Evolutionary conservation across 2,888 invertebrate genomes (phyloP), one percentile per base, ranked within the genome.

Genomic region (Ennomos erosarius): DNA sequence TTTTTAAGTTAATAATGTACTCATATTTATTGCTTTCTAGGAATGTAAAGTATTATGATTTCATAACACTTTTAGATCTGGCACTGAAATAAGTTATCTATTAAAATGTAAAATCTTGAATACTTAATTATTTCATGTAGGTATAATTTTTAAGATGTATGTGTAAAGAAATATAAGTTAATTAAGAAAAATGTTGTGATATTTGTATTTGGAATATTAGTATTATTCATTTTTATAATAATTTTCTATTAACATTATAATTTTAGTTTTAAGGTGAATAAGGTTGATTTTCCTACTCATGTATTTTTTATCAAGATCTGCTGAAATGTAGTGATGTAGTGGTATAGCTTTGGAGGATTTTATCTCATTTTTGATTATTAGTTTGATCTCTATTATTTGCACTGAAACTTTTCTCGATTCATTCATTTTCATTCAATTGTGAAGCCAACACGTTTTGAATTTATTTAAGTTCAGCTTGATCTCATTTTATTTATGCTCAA

Each of bases 161-260:
- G 77, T 91, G 87, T 90, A 90, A 90, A 90, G 83, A 88, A 79
- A 83, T 76, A 75, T 85, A 86, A 85, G 81, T 73, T 82, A 79
- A 68, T 70, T 90, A 90, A 90, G 89, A 79, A 81, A 88, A 91
- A 90, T 91, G 88, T 90, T 90, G 92, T 92, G 92, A 92, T 92
- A 92, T 91, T 92, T 92, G 92, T 92, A 92, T 89, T 85, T 92
- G 92, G 92, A 92, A 92, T 92, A 92, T 90, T 90, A 76, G 83
- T 86, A 59, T 59, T 62, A 44, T 64, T 62, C 48, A 61, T 65
- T 26, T 70, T 49, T 37, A 33, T 64, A 61, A 45, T 62, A 47
- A 37, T 53, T 60, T 60, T 52, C 52, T 52, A 61, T 50, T 37
- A 55, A 34, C 43, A 39, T 48, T 40, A 10, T 43, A 50, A 51